Conservation (phyloP, 2,113 vertebrate genomes). For the Lophius piscatorius region DNA sequence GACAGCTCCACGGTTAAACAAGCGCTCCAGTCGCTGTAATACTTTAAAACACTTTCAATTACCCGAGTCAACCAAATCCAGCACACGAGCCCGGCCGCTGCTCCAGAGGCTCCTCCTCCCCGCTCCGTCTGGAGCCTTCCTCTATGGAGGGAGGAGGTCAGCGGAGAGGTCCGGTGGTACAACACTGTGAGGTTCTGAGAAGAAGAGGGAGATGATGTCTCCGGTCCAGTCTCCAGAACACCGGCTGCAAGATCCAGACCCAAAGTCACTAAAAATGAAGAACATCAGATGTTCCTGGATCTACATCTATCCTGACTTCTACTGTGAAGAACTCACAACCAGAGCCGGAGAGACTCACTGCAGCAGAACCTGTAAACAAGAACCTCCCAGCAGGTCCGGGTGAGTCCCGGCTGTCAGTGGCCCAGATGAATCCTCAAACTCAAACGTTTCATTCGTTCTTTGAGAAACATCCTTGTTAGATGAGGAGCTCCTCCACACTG, state of each 20-base stretch:
- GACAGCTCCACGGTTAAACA: conserved; percentile 99
- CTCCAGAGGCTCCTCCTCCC: conserved; percentile 17
- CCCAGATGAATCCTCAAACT: too few relatives aligned
- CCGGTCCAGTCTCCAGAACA: too few relatives aligned
- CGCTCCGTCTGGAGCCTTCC: conserved; percentile 41
- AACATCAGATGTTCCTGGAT: conserved; percentile 59
- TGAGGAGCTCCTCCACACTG: too few relatives aligned
- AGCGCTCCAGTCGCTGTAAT: conserved; percentile 99
- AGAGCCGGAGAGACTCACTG: too few relatives aligned
- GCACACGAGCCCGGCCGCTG: conserved; percentile 78
- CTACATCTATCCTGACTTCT: conserved; percentile 50
- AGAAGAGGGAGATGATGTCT: conserved; percentile 8
- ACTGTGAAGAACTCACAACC: conserved; percentile 55
- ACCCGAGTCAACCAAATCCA: conserved; percentile 99
- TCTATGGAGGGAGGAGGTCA: conserved; percentile 32
- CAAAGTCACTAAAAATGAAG: conserved; percentile 56
- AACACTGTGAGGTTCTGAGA: conserved; percentile 22
- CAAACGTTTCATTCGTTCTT: too few relatives aligned
- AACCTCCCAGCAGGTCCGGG: too few relatives aligned
- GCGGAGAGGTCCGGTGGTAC: conserved; percentile 40
- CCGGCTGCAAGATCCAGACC: conserved; percentile 35
- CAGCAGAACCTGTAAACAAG: too few relatives aligned
- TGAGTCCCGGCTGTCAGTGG: too few relatives aligned
- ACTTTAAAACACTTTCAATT: conserved; percentile 99
- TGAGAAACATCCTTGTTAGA: too few relatives aligned